These are phyloP conservation scores for Leptopilina clavipes DNA, from an alignment of 1,140 invertebrate genomes.

Conservation along the genomic window DNA sequence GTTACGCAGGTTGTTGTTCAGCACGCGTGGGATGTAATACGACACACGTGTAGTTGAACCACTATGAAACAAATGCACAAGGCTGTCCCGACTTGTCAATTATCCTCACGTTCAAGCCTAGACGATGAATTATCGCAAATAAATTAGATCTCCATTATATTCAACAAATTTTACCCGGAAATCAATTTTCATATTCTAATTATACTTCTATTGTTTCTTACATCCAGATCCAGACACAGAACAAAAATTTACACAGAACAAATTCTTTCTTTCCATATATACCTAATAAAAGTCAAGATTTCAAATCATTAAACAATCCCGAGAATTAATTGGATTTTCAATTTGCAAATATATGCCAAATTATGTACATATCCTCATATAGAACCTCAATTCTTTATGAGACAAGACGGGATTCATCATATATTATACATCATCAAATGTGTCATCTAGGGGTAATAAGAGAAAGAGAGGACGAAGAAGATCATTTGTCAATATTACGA, in stretches of 20 bases:
- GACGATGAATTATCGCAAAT: background rate
- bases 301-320: too few species aligned
- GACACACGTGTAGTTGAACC: slow-evolving; percentile 33
- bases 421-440: slow-evolving; percentile 55
- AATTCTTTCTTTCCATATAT: too few species aligned
- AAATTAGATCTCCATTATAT: background rate
- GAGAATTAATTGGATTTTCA: too few species aligned
- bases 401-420: slow-evolving; percentile 46
- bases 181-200: background rate
- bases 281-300: too few species aligned
- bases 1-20: slow-evolving; percentile 21
- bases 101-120: background rate
- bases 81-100: slow-evolving; percentile 26
- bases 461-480: slow-evolving; percentile 30
- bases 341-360: too few species aligned
- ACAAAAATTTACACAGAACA: too few species aligned
- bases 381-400: background rate
- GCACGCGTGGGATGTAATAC: slow-evolving; percentile 33
- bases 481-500: slow-evolving; percentile 62
- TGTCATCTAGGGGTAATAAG: slow-evolving; percentile 55
- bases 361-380: too few species aligned
- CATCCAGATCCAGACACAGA: too few species aligned
- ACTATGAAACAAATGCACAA: slow-evolving; percentile 11
- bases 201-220: too few species aligned
- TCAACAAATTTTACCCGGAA: background rate